Evolutionary conservation across 2,888 invertebrate species (phyloP).

Genomic region (Orthonevra nobilis): DNA sequence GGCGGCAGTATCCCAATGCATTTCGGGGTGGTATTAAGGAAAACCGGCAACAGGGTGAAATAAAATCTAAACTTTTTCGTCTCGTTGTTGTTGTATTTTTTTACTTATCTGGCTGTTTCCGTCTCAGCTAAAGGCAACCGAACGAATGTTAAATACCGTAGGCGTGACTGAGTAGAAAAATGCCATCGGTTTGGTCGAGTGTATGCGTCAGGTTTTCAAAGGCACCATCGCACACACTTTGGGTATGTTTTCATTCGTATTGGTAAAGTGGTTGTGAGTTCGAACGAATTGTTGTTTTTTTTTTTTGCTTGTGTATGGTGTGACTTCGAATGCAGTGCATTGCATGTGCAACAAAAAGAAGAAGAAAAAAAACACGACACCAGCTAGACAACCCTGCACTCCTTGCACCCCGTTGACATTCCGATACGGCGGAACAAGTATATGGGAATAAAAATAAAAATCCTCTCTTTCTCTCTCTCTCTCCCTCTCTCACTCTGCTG

Average conservation of each 20-base stretch:
- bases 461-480: constrained; percentile 29
- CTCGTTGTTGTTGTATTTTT: constrained; percentile 13
- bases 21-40: too few relatives aligned
- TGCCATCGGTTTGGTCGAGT: constrained; percentile 62
- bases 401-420: constrained; percentile 66
- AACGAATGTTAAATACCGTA: constrained; percentile 69
- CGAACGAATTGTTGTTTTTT: constrained; percentile 23
- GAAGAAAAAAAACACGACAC: constrained; percentile 9
- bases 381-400: constrained; percentile 57
- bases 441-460: constrained; percentile 25
- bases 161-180: constrained; percentile 70
- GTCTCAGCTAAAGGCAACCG: constrained; percentile 64
- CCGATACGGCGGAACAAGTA: constrained; percentile 63
- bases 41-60: constrained; percentile 52
- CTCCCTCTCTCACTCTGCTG: constrained; percentile 27
- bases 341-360: constrained; percentile 62
- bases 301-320: not conserved
- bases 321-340: constrained; percentile 58
- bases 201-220: constrained; percentile 65
- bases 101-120: constrained; percentile 57
- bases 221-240: constrained; percentile 30
- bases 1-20: too few relatives aligned
- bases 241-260: too few relatives aligned
- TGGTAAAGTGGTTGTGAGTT: constrained; percentile 57
- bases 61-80: constrained; percentile 56